Evolutionary conservation across 2,113 vertebrate species (phyloP).

Genomic region (Heteronetta atricapilla): DNA sequence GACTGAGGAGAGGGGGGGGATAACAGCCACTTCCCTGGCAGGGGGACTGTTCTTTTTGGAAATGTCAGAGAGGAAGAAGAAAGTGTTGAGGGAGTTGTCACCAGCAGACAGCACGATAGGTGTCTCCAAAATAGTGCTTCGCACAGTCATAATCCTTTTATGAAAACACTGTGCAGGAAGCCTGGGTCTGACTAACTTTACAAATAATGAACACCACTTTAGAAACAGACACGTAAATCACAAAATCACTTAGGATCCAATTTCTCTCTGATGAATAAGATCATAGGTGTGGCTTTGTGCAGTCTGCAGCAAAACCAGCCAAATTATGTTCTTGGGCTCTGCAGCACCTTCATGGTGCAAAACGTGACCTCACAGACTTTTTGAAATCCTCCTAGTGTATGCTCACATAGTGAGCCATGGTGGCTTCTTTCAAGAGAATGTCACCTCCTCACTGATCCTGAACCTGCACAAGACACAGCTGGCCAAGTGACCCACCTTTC

Average conservation of each 20-base stretch:
- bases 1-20: neutral
- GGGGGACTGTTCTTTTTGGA: neutral
- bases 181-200: neutral
- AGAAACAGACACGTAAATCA: neutral
- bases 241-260: neutral
- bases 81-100: neutral
- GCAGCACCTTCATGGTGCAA: neutral
- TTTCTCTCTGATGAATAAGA: neutral
- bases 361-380: neutral
- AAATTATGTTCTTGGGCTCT: neutral
- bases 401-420: neutral
- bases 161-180: neutral
- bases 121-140: neutral
- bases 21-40: neutral
- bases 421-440: neutral
- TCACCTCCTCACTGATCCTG: neutral
- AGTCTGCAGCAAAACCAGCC: neutral
- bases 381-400: neutral
- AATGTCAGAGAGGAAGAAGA: neutral
- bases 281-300: neutral
- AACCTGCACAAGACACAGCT: fast-evolving
- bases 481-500: neutral
- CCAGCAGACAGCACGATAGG: neutral
- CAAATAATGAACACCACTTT: neutral
- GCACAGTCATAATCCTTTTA: neutral